Evolutionary conservation across 2,797 vertebrate species (phyloP), one percentile per base, ranked within the genome.

Genomic region (Mastacembelus armatus): DNA sequence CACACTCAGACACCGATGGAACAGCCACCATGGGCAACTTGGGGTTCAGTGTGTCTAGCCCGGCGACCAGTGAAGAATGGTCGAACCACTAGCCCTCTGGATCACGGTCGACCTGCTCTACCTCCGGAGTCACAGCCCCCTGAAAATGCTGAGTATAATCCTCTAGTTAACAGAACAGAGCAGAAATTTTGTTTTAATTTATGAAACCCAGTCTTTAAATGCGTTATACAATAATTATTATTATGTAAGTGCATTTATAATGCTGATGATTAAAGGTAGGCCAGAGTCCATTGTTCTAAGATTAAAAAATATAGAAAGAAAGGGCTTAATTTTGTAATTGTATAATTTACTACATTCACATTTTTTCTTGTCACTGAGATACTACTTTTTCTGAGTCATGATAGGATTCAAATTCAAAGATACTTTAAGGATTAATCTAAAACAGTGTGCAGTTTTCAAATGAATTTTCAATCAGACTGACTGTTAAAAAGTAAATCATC

Each of bases 211-310:
- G 10, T 51, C 26, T 49, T 66, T 29, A 52, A 38, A 40, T 47
- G 21, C 40, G 35, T 16, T 15, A 44, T 30, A 45, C 32, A 21
- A 8, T 44, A 44, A 33, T 14, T 66, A 40, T 38, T 26, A 42
- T 15, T 11, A 22, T 19, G 21, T 47, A 48, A 24, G 7, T 47
- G 36, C 55, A 73, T 54, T 43, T 43, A 29, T 33, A 27, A 19
- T 4, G 0, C 18, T 26, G 12, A 62, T 30, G 2, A 18, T 7
- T 22, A 50, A 32, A 10, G 4, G 12, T 24, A 22, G 1, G 18
- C 5, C 15, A 36, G 4, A 22, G 35, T 11, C 3, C 21, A 22
- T 54, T 35, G 22, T 29, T 50, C 7, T 24, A 1, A 9, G 6
- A 63, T 48, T 18, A 9, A 36, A 29, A n/a, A 29, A 6, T 36